Base-by-base conservation (phyloP, 2,113 vertebrate species). In the Pseudopodoces humilis region DNA sequence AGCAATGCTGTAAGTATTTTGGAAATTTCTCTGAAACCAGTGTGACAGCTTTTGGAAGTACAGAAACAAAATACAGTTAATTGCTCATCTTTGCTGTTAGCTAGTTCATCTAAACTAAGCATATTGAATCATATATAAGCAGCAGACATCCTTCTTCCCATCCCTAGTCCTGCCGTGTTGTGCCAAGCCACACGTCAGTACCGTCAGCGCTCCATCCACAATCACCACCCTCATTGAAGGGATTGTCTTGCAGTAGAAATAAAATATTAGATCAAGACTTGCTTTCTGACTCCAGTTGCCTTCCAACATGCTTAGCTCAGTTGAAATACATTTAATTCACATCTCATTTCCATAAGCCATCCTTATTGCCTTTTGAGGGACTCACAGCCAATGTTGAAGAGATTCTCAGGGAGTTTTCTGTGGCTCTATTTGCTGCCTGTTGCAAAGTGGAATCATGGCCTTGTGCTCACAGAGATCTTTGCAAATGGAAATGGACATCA, bases 81-180 rank as follows among this genome's bases (percentile, higher is more conserved):
- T 89, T 86, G 60, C 39, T 75, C 30, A 39, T 87, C 44, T 84
- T 63, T 87, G n/a, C 37, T 91, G 39, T 60, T 95, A 68, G 60
- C 80, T 85, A 22, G 39, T 74, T 2, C 2, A 60, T 86, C 62
- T 88, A 68, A 91, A 64, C 22, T 31, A 70, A 68, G 65, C 16
- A 8, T 55, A 18, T 52, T 76, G 81, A 62, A 35, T 82, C 53
- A 18, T 44, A 11, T 47, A 3, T 27, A 58, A 81, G 27, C 74
- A 81, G 55, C 72, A 92, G 78, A 56, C 63, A 74, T 92, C 28
- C 63, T 70, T 74, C 56, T 78, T 89, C 28, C 77, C 77, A 16
- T 71, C 86, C 81, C 53, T 79, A 9, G 46, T 56, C 18, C 33
- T 37, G 76, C 75, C 39, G 7, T 24, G 5, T 24, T 65, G 58